Evolutionary conservation across 2,113 vertebrate genomes (phyloP).

Genomic region (Brachyistius frenatus): DNA sequence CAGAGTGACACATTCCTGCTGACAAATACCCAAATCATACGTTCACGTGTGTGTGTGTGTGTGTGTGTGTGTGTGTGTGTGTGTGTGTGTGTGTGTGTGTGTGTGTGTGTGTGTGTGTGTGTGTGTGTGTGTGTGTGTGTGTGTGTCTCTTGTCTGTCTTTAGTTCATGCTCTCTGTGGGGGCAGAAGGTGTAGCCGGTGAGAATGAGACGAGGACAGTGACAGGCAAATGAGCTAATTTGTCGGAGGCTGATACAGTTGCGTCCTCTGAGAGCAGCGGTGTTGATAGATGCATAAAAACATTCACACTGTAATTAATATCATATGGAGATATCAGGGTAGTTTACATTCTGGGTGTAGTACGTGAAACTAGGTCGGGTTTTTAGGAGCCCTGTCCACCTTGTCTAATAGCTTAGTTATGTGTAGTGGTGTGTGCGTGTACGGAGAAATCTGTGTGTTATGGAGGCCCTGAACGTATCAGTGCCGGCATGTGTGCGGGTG

Average conservation of each 20-base stretch:
- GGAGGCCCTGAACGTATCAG: slow-evolving; percentile 23
- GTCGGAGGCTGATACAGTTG: slow-evolving; percentile 45
- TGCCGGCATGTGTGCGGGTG: slow-evolving; percentile 34
- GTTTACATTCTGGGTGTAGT: slow-evolving; percentile 20
- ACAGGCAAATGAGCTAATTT: slow-evolving; percentile 40
- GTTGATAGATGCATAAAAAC: slow-evolving; percentile 52
- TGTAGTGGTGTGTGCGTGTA: background rate
- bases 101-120: slow-evolving; percentile 33
- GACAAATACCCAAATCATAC: slow-evolving; percentile 20
- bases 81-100: slow-evolving; percentile 32
- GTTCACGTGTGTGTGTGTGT: slow-evolving; percentile 24
- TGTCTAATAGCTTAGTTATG: background rate
- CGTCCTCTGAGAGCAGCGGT: slow-evolving; percentile 37
- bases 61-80: slow-evolving; percentile 21
- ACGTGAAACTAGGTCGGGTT: background rate
- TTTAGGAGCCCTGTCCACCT: background rate
- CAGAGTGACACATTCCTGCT: slow-evolving; percentile 7
- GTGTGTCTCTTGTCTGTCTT: slow-evolving; percentile 43
- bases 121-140: slow-evolving; percentile 23
- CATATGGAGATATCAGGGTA: slow-evolving; percentile 19
- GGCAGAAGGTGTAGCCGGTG: slow-evolving; percentile 22
- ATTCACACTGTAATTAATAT: slow-evolving; percentile 46
- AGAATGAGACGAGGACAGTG: slow-evolving; percentile 43
- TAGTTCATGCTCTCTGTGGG: slow-evolving; percentile 15
- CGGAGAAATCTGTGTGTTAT: slow-evolving; percentile 14